These are phyloP conservation scores for Arge pagana DNA, from an alignment of 2,888 invertebrate genomes.

Conservation along the genomic window DNA sequence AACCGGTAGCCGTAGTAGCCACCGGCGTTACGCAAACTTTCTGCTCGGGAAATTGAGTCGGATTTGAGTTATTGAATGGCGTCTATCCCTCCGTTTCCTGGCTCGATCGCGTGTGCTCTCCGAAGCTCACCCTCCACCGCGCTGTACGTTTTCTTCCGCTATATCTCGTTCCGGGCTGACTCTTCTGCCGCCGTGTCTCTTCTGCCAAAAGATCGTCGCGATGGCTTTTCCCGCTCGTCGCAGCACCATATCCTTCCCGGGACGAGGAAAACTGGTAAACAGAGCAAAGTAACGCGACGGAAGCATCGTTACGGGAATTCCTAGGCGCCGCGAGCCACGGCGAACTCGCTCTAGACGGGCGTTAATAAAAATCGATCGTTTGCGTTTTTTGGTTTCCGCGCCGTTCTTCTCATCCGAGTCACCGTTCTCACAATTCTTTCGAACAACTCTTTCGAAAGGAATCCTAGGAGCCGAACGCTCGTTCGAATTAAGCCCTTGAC, in stretches of 20 bases:
- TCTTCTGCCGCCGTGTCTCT: no score
- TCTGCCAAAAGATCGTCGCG: no score
- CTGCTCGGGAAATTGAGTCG: slow-evolving; percentile 53
- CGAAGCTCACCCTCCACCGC: background rate
- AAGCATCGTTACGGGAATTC: slow-evolving; percentile 34
- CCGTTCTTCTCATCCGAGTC: slow-evolving; percentile 12
- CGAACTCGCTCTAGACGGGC: slow-evolving; percentile 29
- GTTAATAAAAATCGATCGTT: slow-evolving; percentile 44
- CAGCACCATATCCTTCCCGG: slow-evolving; percentile 1
- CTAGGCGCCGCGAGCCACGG: slow-evolving; percentile 29
- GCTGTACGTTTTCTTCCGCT: slow-evolving; percentile 10
- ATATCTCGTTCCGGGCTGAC: slow-evolving; percentile 1
- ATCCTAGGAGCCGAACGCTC: no score
- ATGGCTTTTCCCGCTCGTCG: slow-evolving; percentile 16
- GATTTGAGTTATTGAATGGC: slow-evolving; percentile 54
- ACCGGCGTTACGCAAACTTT: slow-evolving; percentile 42
- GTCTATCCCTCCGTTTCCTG: slow-evolving; percentile 32
- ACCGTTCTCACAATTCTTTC: slow-evolving; percentile 3
- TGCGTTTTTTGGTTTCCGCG: slow-evolving; percentile 29
- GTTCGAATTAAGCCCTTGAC: no score
- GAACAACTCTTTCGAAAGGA: no score
- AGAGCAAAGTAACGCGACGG: slow-evolving; percentile 44
- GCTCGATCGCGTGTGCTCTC: slow-evolving; percentile 24
- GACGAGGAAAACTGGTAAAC: slow-evolving; percentile 45
- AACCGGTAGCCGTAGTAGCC: slow-evolving; percentile 34